Evolutionary conservation across 2,113 vertebrate genomes (phyloP).

Genomic region (Triplophysa siluroides): DNA sequence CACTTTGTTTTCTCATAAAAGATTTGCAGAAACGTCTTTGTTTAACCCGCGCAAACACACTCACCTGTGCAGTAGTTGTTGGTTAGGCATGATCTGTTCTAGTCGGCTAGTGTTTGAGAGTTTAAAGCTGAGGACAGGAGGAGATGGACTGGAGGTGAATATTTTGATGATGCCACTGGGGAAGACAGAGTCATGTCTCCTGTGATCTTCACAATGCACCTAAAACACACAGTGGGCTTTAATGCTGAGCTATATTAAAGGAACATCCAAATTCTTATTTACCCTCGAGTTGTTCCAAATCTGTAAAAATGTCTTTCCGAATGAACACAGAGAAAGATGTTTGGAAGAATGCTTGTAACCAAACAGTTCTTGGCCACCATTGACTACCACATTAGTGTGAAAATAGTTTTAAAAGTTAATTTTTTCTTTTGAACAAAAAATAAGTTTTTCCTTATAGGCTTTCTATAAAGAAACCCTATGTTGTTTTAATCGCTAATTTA

Average conservation of each 20-base stretch:
- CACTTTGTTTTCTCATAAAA: background rate
- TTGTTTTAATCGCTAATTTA: too few relatives aligned
- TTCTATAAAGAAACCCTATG: too few relatives aligned
- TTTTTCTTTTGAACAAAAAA: too few relatives aligned
- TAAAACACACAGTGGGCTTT: conserved; percentile 51
- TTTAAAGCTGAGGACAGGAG: conserved; percentile 90
- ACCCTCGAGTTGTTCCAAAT: too few relatives aligned
- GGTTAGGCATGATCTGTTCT: conserved; percentile 94
- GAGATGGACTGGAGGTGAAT: conserved; percentile 91
- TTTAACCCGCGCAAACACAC: background rate
- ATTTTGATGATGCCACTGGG: conserved; percentile 96
- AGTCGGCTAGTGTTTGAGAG: conserved; percentile 89
- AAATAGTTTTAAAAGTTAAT: too few relatives aligned
- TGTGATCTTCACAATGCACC: conserved; percentile 98
- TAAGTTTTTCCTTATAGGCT: too few relatives aligned
- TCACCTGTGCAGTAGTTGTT: conserved; percentile 92
- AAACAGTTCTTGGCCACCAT: too few relatives aligned
- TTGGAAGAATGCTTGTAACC: too few relatives aligned
- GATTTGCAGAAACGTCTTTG: background rate
- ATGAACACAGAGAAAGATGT: too few relatives aligned
- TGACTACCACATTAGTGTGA: too few relatives aligned
- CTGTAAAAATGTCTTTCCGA: too few relatives aligned
- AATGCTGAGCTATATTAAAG: background rate
- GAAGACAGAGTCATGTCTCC: conserved; percentile 98
- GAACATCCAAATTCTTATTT: too few relatives aligned